These are phyloP conservation scores for Etheostoma nigrum DNA, from an alignment of 2,797 vertebrate species.

Conservation along the genomic window DNA sequence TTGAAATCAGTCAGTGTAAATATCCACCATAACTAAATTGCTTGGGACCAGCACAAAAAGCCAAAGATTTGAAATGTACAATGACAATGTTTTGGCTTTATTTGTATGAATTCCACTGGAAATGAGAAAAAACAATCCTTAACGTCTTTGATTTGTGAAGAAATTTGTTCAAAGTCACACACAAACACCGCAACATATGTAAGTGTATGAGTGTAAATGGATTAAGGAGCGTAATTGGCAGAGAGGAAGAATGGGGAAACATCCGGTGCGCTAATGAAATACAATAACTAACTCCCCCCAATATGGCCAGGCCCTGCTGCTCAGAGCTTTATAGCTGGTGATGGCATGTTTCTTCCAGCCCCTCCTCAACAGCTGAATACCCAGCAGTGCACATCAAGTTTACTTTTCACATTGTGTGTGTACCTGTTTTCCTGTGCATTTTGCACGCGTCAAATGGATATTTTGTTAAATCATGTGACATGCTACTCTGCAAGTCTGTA, in stretches of 20 bases:
- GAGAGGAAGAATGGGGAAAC: constrained; percentile 40
- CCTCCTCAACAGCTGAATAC: constrained; percentile 7
- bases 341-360: constrained; percentile 34
- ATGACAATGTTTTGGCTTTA: too few relatives aligned
- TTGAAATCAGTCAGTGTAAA: background rate
- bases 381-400: background rate
- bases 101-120: background rate
- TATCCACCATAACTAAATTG: background rate
- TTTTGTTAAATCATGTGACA: background rate
- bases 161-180: background rate
- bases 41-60: background rate
- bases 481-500: background rate
- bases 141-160: background rate
- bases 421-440: background rate
- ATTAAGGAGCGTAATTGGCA: constrained; percentile 34
- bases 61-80: background rate
- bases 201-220: constrained; percentile 24
- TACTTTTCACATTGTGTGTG: background rate
- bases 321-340: constrained; percentile 35
- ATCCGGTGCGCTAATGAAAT: constrained; percentile 73
- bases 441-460: background rate
- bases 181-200: background rate
- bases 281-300: constrained; percentile 69
- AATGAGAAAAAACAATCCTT: background rate
- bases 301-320: constrained; percentile 22